These are phyloP conservation scores for Leptopterna dolabrata DNA, from an alignment of 2,888 invertebrate genomes.

Conservation along the genomic window DNA sequence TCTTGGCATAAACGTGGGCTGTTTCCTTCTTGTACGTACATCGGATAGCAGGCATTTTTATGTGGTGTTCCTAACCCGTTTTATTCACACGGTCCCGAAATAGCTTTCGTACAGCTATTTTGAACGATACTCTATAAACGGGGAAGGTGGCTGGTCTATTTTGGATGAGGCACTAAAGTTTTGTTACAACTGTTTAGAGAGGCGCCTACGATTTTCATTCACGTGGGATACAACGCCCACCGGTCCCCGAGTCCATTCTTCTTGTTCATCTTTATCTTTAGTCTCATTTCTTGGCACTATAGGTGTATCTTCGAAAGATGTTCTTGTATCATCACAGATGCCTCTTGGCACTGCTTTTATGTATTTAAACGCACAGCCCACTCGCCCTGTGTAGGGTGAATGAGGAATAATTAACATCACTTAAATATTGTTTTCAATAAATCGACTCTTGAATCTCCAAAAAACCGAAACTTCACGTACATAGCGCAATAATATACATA, in stretches of 20 bases:
- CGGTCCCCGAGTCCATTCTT: neutral
- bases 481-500: too few relatives aligned
- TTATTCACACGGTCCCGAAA: neutral
- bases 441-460: too few relatives aligned
- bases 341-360: neutral
- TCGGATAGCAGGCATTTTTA: neutral
- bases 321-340: neutral
- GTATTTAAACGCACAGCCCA: too few relatives aligned
- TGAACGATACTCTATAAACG: neutral
- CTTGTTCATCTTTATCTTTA: conserved; percentile 8
- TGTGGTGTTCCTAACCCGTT: neutral
- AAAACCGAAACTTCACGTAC: too few relatives aligned
- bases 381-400: too few relatives aligned
- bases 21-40: neutral
- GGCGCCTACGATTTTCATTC: conserved; percentile 7
- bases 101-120: neutral
- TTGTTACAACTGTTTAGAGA: neutral
- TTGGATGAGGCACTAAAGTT: neutral
- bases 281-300: neutral
- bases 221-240: neutral
- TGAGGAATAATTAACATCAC: too few relatives aligned
- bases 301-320: neutral
- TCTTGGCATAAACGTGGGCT: neutral
- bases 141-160: neutral
- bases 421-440: too few relatives aligned